phyloP scores from a whole-genome alignment of 2,113 vertebrate species.

The Kryptolebias marmoratus region DNA sequence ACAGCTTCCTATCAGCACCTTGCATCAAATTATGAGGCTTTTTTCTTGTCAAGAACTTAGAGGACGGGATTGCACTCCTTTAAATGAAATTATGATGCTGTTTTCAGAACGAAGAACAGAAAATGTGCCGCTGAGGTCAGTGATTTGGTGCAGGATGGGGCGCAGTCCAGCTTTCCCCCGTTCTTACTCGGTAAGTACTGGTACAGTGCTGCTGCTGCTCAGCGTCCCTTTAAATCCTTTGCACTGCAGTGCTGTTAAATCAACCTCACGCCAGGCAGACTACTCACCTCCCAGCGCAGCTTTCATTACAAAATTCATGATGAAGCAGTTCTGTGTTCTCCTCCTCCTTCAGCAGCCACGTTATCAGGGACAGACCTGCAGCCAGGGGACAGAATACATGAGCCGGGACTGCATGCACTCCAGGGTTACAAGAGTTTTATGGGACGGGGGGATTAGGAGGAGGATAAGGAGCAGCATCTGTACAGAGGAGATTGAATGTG shows the following conservation, averaged over 20 bases:
- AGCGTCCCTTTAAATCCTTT: slow-evolving; percentile 63
- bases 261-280: slow-evolving; percentile 55
- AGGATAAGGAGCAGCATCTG: slow-evolving; percentile 20
- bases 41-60: background rate
- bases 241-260: slow-evolving; percentile 79
- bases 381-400: slow-evolving; percentile 61
- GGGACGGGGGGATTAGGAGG: slow-evolving; percentile 15
- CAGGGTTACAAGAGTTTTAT: slow-evolving; percentile 29
- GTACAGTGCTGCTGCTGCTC: slow-evolving; percentile 27
- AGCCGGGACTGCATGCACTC: slow-evolving; percentile 35
- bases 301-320: slow-evolving; percentile 83
- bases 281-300: slow-evolving; percentile 80
- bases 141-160: slow-evolving; percentile 50
- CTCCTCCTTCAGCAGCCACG: slow-evolving; percentile 60
- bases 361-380: slow-evolving; percentile 67
- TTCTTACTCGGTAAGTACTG: slow-evolving; percentile 8
- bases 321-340: slow-evolving; percentile 74
- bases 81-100: background rate
- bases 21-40: background rate
- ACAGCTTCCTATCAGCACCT: background rate
- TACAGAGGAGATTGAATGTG: background rate
- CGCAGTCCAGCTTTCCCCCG: slow-evolving; percentile 9
- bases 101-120: background rate
- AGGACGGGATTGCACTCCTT: too few relatives aligned
- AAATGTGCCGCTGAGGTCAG: slow-evolving; percentile 8